phyloP scores from a whole-genome alignment of 2,888 invertebrate genomes.

The Melanostoma mellinum region DNA sequence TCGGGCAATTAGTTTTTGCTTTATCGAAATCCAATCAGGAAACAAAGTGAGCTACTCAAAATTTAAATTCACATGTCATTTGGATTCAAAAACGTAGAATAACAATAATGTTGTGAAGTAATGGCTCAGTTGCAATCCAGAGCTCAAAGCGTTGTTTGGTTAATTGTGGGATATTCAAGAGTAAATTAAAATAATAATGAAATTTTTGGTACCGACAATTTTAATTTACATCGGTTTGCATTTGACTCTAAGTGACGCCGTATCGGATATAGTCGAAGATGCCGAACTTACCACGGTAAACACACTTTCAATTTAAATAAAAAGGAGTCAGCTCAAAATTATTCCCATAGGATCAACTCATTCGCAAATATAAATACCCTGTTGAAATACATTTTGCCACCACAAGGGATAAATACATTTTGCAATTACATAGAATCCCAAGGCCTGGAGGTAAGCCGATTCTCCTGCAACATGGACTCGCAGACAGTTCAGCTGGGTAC shows the following conservation, averaged over 20 bases:
- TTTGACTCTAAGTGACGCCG: too few relatives aligned
- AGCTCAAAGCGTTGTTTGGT: too few relatives aligned
- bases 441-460: conserved; percentile 82
- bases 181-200: neutral
- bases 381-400: conserved; percentile 84
- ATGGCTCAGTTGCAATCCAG: neutral
- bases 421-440: conserved; percentile 88
- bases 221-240: too few relatives aligned
- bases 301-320: neutral
- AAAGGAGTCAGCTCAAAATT: neutral
- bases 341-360: conserved; percentile 75
- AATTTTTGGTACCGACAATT: neutral
- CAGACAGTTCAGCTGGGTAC: conserved; percentile 88
- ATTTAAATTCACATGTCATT: neutral
- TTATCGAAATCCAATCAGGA: conserved; percentile 17
- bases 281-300: conserved; percentile 74
- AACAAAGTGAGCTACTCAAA: conserved; percentile 11
- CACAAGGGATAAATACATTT: conserved; percentile 89
- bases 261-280: conserved; percentile 75
- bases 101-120: neutral
- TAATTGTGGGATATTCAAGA: neutral
- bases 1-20: conserved; percentile 15
- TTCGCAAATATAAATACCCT: conserved; percentile 84
- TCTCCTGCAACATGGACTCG: conserved; percentile 87
- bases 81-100: neutral